phyloP scores from a whole-genome alignment of 2,888 invertebrate species.

The Leptinotarsa peninsularis region DNA sequence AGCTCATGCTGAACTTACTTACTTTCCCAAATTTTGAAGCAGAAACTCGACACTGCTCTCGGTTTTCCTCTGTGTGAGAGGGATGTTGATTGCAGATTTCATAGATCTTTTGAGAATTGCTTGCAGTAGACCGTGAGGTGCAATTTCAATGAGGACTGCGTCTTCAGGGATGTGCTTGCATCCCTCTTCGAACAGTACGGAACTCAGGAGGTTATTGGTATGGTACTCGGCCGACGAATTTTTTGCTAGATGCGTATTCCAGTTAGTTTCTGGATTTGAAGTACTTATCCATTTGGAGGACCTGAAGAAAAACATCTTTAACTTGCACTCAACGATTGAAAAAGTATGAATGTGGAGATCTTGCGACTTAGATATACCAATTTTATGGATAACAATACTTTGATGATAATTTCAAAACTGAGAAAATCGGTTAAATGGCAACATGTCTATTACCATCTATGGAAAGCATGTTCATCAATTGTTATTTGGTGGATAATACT shows the following conservation, averaged over 20 bases:
- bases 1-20: constrained; percentile 50
- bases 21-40: constrained; percentile 76
- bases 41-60: constrained; percentile 74
- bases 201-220: constrained; percentile 75
- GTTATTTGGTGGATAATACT: too few species aligned
- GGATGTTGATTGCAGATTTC: constrained; percentile 76
- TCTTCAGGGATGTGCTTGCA: constrained; percentile 82
- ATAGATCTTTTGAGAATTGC: constrained; percentile 86
- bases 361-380: too few species aligned
- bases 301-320: not conserved
- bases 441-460: too few species aligned
- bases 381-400: too few species aligned
- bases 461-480: too few species aligned
- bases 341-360: too few species aligned
- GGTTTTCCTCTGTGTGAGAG: constrained; percentile 80
- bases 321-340: too few species aligned
- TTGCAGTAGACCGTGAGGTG: constrained; percentile 90
- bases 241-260: constrained; percentile 70
- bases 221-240: constrained; percentile 76
- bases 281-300: constrained; percentile 76
- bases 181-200: constrained; percentile 86
- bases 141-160: constrained; percentile 88
- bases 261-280: constrained; percentile 72
- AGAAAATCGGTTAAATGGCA: too few species aligned
- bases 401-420: too few species aligned